Conservation (phyloP, 2,797 vertebrate species). For the Coilia nasus region DNA sequence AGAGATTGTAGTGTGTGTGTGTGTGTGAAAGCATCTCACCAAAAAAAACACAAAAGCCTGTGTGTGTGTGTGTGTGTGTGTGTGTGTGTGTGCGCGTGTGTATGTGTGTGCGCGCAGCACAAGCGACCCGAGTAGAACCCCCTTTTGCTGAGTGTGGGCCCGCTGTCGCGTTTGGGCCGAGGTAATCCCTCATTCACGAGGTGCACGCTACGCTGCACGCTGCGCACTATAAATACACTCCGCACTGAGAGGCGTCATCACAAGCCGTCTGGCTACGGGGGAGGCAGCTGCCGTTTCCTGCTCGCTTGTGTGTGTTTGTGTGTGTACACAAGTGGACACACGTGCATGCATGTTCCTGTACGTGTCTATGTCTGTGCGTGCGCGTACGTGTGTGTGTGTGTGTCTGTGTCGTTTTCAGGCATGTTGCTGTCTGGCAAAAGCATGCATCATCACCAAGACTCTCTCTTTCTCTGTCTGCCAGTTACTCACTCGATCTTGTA, state of each 20-base stretch:
- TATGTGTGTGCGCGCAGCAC: background rate
- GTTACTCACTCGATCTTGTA: background rate
- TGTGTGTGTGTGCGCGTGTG: background rate
- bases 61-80: background rate
- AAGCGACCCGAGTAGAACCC: background rate
- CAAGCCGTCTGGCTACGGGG: conserved; percentile 61
- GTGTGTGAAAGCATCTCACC: background rate
- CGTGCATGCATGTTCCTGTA: background rate
- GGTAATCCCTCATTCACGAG: conserved; percentile 75
- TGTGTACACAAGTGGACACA: background rate
- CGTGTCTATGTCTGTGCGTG: background rate
- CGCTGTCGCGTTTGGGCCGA: conserved; percentile 65
- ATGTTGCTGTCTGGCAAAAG: conserved; percentile 11
- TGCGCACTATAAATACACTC: conserved; percentile 75
- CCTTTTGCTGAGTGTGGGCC: conserved; percentile 30
- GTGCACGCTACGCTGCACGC: conserved; percentile 65
- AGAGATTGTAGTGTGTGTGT: no score
- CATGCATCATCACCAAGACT: background rate
- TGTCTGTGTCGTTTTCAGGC: background rate
- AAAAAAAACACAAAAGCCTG: background rate
- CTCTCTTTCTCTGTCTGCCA: background rate
- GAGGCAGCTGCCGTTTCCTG: conserved; percentile 16
- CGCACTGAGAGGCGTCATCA: conserved; percentile 65
- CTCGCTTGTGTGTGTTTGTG: background rate
- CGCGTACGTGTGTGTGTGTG: background rate